These are phyloP conservation scores for Drosophila borealis DNA, from an alignment of 2,888 invertebrate species.

Conservation along the genomic window DNA sequence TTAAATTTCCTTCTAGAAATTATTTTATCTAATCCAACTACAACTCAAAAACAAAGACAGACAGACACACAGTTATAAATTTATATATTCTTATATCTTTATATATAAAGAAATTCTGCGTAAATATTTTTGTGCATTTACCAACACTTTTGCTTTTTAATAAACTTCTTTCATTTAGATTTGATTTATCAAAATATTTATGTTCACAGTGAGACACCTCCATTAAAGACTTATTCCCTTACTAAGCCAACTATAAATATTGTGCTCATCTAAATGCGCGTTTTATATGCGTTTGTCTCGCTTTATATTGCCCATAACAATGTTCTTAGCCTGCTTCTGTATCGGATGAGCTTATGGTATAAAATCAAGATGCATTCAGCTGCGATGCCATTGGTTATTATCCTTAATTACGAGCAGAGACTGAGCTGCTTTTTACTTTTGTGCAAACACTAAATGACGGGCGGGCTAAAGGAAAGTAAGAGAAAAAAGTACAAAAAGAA, in stretches of 20 bases:
- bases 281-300: neutral
- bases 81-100: too few species aligned
- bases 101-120: neutral
- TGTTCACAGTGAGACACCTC: neutral
- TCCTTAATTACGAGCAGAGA: conserved; percentile 42
- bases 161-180: neutral
- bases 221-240: neutral
- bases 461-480: conserved; percentile 5
- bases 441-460: conserved; percentile 23
- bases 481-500: neutral
- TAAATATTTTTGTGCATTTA: too few species aligned
- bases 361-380: neutral
- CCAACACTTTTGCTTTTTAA: too few species aligned
- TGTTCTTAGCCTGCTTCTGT: neutral
- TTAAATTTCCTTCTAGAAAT: too few species aligned
- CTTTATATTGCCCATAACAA: neutral
- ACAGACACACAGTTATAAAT: too few species aligned
- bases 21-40: too few species aligned
- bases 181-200: neutral
- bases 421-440: conserved; percentile 24
- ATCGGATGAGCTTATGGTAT: conserved; percentile 7
- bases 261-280: neutral
- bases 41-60: too few species aligned
- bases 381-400: conserved; percentile 18
- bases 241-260: neutral